Conservation (phyloP, 2,797 vertebrate species). For the Cuniculus paca region DNA sequence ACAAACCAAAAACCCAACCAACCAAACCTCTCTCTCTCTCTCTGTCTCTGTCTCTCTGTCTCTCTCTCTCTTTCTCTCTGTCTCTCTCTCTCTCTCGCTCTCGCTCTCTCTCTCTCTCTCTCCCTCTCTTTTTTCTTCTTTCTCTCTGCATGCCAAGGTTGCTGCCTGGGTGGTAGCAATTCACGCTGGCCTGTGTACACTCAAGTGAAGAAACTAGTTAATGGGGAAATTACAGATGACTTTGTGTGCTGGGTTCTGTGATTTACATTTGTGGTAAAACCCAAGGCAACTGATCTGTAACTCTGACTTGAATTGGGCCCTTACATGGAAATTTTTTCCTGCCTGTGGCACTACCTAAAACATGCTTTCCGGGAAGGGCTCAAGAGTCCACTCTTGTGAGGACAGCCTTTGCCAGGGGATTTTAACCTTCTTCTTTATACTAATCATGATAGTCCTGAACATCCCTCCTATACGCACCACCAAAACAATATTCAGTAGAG, state of each 20-base stretch:
- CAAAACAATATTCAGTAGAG: not conserved
- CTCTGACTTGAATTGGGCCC: constrained; percentile 77
- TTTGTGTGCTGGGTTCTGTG: constrained; percentile 71
- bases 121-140: too few species aligned
- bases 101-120: too few species aligned
- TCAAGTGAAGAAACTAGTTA: constrained; percentile 64
- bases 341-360: constrained; percentile 73
- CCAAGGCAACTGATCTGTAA: constrained; percentile 70
- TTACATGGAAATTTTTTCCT: constrained; percentile 77
- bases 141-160: constrained; percentile 6
- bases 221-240: constrained; percentile 78
- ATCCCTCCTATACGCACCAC: not conserved
- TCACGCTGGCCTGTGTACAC: constrained; percentile 43
- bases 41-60: too few species aligned
- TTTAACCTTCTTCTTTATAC: constrained; percentile 67
- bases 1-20: not conserved
- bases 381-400: constrained; percentile 16
- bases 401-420: constrained; percentile 13
- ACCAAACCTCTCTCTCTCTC: too few species aligned
- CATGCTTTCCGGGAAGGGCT: constrained; percentile 66
- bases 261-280: constrained; percentile 79
- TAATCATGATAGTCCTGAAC: not conserved
- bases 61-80: too few species aligned
- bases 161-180: constrained; percentile 69
- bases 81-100: too few species aligned